A percentile compares a stretch with the other conserved stretches of the same genome.
Evolutionary conservation across 2,888 invertebrate genomes (phyloP).

Genomic region (Caenorhabditis macrosperma): DNA sequence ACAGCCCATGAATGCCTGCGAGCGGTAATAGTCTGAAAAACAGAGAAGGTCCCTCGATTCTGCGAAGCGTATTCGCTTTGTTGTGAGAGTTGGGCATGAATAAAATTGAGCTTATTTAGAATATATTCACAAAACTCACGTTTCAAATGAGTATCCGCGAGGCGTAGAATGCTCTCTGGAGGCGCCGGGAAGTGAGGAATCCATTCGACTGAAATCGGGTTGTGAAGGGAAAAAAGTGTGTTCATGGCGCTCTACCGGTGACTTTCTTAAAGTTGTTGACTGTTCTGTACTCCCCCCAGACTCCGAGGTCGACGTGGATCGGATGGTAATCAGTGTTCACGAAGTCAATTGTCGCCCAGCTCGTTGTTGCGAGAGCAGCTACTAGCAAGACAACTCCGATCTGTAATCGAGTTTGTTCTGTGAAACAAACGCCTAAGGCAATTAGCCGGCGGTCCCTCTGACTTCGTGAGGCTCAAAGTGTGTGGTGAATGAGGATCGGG

Average conservation of each 20-base stretch:
- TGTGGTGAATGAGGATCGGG: background rate
- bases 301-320: constrained; percentile 73
- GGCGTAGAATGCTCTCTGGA: constrained; percentile 72
- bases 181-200: constrained; percentile 79
- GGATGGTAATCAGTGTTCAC: constrained; percentile 71
- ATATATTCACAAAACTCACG: too few relatives aligned
- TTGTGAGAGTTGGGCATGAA: too few relatives aligned
- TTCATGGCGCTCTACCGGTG: too few relatives aligned
- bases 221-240: too few relatives aligned
- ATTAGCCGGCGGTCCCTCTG: constrained; percentile 11
- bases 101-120: too few relatives aligned
- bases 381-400: constrained; percentile 69
- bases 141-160: constrained; percentile 76
- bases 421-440: constrained; percentile 19
- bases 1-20: constrained; percentile 77
- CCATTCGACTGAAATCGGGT: constrained; percentile 79
- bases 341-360: constrained; percentile 75
- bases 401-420: constrained; percentile 60
- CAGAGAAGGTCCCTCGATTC: background rate
- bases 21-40: constrained; percentile 77
- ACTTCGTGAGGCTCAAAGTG: background rate
- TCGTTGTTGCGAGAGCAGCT: constrained; percentile 73
- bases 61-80: too few relatives aligned
- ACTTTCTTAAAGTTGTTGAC: constrained; percentile 51
- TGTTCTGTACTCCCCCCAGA: constrained; percentile 78